Percentiles rank a stretch among this genome's conserved stretches.
Conservation (phyloP, 2,888 invertebrate genomes). For the Gymnocheta viridis region DNA sequence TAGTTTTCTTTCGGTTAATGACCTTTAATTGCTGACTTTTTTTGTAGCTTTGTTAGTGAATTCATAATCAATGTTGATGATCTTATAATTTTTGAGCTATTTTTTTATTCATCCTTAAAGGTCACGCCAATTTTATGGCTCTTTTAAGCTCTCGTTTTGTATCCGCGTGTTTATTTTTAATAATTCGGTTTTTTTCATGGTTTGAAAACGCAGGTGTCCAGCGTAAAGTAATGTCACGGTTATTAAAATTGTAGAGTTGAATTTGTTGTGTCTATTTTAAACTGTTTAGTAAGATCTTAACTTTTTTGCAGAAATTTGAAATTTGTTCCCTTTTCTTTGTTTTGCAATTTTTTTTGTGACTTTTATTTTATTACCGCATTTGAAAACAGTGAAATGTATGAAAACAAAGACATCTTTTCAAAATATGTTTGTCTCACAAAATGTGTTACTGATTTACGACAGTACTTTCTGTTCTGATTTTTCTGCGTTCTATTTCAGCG, state of each 20-base stretch:
- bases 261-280: neutral
- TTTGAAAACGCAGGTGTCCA: slow-evolving; percentile 69
- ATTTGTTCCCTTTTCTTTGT: neutral
- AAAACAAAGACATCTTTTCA: too few relatives aligned
- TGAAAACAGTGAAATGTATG: too few relatives aligned
- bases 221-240: slow-evolving; percentile 68
- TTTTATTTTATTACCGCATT: too few relatives aligned
- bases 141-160: slow-evolving; percentile 31
- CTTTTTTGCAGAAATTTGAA: too few relatives aligned
- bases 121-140: slow-evolving; percentile 72
- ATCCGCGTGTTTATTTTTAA: slow-evolving; percentile 25
- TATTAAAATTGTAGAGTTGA: slow-evolving; percentile 51
- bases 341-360: neutral
- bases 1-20: slow-evolving; percentile 72
- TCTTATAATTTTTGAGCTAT: slow-evolving; percentile 46
- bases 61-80: slow-evolving; percentile 47
- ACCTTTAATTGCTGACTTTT: slow-evolving; percentile 73
- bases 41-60: slow-evolving; percentile 22
- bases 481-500: too few relatives aligned
- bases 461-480: too few relatives aligned
- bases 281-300: neutral
- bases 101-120: slow-evolving; percentile 55
- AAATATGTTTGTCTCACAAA: too few relatives aligned
- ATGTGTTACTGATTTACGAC: too few relatives aligned
- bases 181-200: slow-evolving; percentile 48